A percentile compares a stretch with the other conserved stretches of the same genome.
These are phyloP conservation scores for Lycorma delicatula DNA, from an alignment of 1,140 invertebrate genomes.

Conservation along the genomic window DNA sequence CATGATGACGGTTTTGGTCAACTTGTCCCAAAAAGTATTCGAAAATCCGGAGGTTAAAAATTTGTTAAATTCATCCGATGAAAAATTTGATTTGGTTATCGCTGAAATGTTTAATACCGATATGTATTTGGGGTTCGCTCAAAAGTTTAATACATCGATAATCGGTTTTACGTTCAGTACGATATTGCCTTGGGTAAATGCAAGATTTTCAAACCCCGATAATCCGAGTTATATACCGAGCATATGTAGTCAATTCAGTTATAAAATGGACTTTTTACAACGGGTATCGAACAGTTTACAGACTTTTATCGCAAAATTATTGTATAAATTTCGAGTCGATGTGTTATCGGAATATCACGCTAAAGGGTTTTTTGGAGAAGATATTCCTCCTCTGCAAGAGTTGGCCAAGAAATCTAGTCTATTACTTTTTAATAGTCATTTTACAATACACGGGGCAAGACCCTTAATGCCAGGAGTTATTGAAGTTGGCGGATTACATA, in stretches of 20 bases:
- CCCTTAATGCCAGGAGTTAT: conserved; percentile 36
- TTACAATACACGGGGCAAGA: conserved; percentile 30
- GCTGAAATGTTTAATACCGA: conserved; percentile 3
- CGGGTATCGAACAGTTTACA: conserved; percentile 29
- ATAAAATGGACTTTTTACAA: conserved; percentile 43
- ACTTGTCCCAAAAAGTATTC: not conserved
- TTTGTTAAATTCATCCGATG: not conserved
- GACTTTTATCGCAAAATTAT: not conserved
- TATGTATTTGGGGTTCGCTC: conserved; percentile 23
- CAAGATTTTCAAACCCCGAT: conserved; percentile 26
- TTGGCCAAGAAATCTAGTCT: conserved; percentile 37
- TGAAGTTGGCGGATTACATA: conserved; percentile 41
- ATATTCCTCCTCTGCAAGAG: conserved; percentile 36
- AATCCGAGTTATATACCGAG: conserved; percentile 13
- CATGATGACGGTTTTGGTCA: not conserved
- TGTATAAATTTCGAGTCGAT: not conserved
- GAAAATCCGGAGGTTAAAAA: not conserved
- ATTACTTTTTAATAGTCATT: conserved; percentile 37
- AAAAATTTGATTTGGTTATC: conserved; percentile 9
- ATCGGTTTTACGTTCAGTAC: conserved; percentile 46
- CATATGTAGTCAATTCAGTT: conserved; percentile 19
- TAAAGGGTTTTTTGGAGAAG: conserved; percentile 18
- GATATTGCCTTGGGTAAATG: conserved; percentile 48
- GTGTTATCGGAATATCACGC: not conserved
- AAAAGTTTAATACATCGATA: conserved; percentile 41